A percentile compares a stretch with the other conserved stretches of the same genome.
Evolutionary conservation across 2,113 vertebrate genomes (phyloP).

Genomic region (Ceyx melanurus): DNA sequence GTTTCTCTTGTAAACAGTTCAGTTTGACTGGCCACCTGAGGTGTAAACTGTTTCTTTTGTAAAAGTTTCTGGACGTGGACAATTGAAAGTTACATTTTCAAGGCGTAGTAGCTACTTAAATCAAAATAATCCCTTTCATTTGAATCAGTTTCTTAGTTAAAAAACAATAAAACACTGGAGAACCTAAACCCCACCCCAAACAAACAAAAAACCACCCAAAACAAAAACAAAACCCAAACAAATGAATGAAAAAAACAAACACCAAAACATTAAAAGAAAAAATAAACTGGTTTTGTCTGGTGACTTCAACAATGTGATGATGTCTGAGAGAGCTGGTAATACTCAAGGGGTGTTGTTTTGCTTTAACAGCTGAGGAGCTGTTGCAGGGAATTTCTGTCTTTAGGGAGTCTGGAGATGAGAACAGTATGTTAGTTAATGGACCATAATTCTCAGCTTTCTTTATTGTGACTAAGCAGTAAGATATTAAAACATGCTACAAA

Average conservation of each 20-base stretch:
- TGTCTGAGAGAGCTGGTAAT: background rate
- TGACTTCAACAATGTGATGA: background rate
- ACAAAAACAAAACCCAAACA: background rate
- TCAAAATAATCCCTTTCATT: background rate
- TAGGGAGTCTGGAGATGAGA: background rate
- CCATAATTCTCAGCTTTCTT: background rate
- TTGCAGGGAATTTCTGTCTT: background rate
- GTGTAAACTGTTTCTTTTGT: background rate
- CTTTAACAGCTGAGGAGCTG: background rate
- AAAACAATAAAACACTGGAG: background rate
- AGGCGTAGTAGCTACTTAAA: background rate
- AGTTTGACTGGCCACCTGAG: background rate
- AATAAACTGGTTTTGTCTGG: background rate
- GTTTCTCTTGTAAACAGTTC: background rate
- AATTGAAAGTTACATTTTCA: background rate
- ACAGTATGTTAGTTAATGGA: background rate
- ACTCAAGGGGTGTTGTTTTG: background rate
- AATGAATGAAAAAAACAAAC: too few relatives aligned
- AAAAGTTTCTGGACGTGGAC: background rate
- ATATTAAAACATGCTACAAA: constrained; percentile 6
- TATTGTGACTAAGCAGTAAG: constrained; percentile 46
- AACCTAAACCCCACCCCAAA: background rate
- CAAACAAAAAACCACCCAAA: background rate
- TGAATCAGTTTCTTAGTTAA: background rate
- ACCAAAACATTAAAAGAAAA: too few relatives aligned